Evolutionary conservation across 1,140 invertebrate species (phyloP), one percentile per base, ranked within the genome.

Genomic region (Bombus affinis): DNA sequence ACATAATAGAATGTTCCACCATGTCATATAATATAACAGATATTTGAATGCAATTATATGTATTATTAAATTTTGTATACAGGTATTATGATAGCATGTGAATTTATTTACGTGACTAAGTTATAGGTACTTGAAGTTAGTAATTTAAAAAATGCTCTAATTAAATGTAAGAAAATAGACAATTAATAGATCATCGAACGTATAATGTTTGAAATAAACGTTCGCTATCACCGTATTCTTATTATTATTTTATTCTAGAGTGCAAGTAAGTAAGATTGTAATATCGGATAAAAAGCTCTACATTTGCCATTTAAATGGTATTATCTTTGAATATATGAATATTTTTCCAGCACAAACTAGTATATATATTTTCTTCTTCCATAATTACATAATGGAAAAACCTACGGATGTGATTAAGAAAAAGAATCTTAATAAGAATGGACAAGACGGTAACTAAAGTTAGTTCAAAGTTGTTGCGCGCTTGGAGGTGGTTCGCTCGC

Each of bases 381-480:
- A 12, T n/a, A 12, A 32, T 32, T 39, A 4, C 3, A n/a, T 6
- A 12, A 70, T 3, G 39, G 9, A 13, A 53, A 32, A 37, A 53
- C 18, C 12, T 12, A 25, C 1, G 4, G 2, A 68, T 18, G 8
- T n/a, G 37, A 53, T 53, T n/a, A n/a, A 80, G 2, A 15, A 39
- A 18, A 70, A 12, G 12, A 37, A 32, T 66, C 44, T 68, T n/a
- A 47, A 37, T n/a, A 3, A 5, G 0, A 2, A 32, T 12, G 22
- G 44, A 6, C 9, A 3, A 62, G 2, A 71, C n/a, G 10, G 8
- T 32, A 32, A 80, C 79, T 28, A 25, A 25, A 70, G 6, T n/a
- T 3, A 25, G 44, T 85, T 85, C 71, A 59, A 81, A 85, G 79
- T 85, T 75, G 71, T 85, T 85, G 84, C 84, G 84, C 84, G 84